Evolutionary conservation across 2,888 invertebrate genomes (phyloP), one percentile per base, ranked within the genome.

Genomic region (Apamea anceps): DNA sequence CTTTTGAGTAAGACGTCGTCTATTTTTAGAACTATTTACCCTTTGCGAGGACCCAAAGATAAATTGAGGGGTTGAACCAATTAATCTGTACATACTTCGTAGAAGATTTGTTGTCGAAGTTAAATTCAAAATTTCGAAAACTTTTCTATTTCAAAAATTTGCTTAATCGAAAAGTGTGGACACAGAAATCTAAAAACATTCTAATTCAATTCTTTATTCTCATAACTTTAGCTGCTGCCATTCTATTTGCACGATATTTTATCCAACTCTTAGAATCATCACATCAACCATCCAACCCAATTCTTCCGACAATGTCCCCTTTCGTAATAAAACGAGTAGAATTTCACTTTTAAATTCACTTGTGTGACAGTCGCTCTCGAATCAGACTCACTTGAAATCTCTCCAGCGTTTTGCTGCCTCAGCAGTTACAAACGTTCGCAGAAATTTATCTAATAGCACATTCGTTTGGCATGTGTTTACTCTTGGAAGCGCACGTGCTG

Each of bases 321-420:
- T 80, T 77, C 21, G 15, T 65, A 79, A 80, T 79, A 80, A 80
- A 80, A 78, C 67, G 62, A n/a, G n/a, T 54, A 54, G 75, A 67
- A 86, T 88, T 84, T 80, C 62, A 81, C 79, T 81, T 88, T 85
- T 81, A 88, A 87, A 89, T 86, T 81, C 80, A 80, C 80, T 68
- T 57, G 68, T 65, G 74, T 81, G 84, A 77, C 79, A 81, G 65
- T 72, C 76, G 76, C 73, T 70, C 73, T 80, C 65, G 66, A 89
- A 85, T 84, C 81, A 70, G 66, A 67, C 57, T 74, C 80, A 77
- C 72, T 82, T 68, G 63, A 81, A 79, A 62, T 72, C 77, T 79
- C 37, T 62, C 71, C 37, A 67, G 72, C 54, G 72, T 85, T 80
- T 80, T 66, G 81, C 84, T 65, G 71, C 84, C 60, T 80, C 79